phyloP scores from a whole-genome alignment of 1,140 invertebrate genomes.

The Pemphigus obesinymphae region DNA sequence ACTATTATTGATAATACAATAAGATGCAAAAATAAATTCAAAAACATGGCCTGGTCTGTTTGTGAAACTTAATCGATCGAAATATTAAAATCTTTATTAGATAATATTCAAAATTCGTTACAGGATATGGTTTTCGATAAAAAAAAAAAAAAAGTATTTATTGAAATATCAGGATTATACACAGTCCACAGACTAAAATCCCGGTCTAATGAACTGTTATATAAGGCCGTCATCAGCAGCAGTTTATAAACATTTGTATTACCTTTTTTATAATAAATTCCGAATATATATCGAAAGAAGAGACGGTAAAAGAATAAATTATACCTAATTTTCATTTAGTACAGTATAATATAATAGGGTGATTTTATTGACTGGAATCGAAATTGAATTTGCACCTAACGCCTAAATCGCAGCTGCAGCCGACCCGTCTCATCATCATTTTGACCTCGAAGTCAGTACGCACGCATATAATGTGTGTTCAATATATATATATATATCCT shows the following conservation, averaged over 20 bases:
- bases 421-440: neutral
- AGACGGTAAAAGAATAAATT: neutral
- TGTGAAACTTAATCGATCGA: no score
- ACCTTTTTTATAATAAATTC: constrained; percentile 13
- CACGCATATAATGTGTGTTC: no score
- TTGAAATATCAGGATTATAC: no score
- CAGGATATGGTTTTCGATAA: neutral
- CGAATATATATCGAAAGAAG: neutral
- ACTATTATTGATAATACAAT: no score
- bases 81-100: no score
- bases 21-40: no score
- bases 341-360: neutral
- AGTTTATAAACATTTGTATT: neutral
- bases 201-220: no score
- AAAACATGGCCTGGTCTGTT: no score
- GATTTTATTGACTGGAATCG: constrained; percentile 1
- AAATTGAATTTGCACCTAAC: constrained; percentile 9
- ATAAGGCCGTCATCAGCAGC: neutral
- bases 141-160: no score
- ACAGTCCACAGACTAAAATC: no score
- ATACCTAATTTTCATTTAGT: neutral
- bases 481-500: neutral
- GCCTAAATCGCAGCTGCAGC: neutral
- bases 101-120: no score
- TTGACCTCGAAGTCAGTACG: no score